Evolutionary conservation across 2,797 vertebrate species (phyloP), one percentile per base, ranked within the genome.

Genomic region (Crenichthys baileyi): DNA sequence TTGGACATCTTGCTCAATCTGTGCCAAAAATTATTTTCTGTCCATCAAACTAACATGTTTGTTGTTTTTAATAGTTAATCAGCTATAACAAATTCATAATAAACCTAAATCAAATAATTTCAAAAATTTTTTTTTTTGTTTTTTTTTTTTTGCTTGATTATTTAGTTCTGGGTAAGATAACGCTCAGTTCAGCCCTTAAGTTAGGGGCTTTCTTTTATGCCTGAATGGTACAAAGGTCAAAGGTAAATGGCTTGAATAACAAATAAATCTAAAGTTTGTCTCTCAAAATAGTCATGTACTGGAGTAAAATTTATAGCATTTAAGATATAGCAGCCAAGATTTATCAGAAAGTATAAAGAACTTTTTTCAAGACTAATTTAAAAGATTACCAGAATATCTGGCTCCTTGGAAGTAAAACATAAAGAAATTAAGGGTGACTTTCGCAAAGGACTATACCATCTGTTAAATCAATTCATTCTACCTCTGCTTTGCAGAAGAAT

Each of bases 401-500:
- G 11, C 22, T 68, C 65, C 22, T 68, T 68, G 22, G n/a, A 46
- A 46, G 39, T 5, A 44, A 68, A 44, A 68, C 65, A 68, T 41
- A 44, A 68, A 68, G 5, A 44, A 46, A 68, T 46, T 36, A 67
- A 67, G 63, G 36, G 36, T 67, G 31, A 67, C 65, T 68, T 68
- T 46, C n/a, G 5, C 5, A 46, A 46, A 68, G 12, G 7, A 46
- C 22, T 13, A n/a, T n/a, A n/a, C 65, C 41, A 46, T 68, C 65
- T 68, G 39, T 44, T 24, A n/a, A 6, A 68, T 68, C 41, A 68
- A 2, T n/a, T n/a, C 13, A 15, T 68, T 6, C 13, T 16, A 51
- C 15, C 15, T 51, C 15, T 51, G 15, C 50, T n/a, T 68, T 68
- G 20, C 39, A n/a, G 22, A 24, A 36, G 6, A 55, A 15, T 39